These are phyloP conservation scores for Alexandromys fortis DNA, from an alignment of 2,113 vertebrate species.

Conservation along the genomic window DNA sequence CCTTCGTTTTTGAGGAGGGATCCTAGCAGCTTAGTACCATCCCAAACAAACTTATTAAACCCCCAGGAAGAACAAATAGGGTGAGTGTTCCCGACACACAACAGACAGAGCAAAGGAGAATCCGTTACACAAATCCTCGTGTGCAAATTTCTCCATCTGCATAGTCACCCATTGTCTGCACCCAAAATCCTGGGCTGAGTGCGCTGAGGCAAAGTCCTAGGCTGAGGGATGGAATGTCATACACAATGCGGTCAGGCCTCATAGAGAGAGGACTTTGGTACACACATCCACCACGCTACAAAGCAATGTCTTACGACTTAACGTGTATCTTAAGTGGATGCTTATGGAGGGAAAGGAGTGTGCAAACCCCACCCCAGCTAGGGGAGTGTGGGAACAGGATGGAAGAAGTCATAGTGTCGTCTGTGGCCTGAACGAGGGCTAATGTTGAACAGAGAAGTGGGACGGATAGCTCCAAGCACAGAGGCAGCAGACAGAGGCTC, in stretches of 20 bases:
- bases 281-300: not conserved
- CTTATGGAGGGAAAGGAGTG: not conserved
- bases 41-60: not conserved
- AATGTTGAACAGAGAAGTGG: not conserved
- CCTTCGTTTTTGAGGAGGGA: not conserved
- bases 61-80: not conserved
- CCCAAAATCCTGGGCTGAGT: not conserved
- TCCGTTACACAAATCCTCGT: not conserved
- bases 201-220: too few relatives aligned
- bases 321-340: not conserved
- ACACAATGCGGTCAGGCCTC: not conserved
- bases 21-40: not conserved
- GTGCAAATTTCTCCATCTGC: not conserved
- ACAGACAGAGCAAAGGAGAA: not conserved
- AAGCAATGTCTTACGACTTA: not conserved
- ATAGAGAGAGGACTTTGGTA: not conserved
- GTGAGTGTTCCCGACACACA: not conserved
- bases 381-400: not conserved
- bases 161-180: not conserved
- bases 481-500: not conserved
- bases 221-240: fast-evolving
- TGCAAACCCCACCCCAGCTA: not conserved
- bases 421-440: not conserved
- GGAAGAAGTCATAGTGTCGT: not conserved
- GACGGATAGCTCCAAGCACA: not conserved